These are phyloP conservation scores for Ctenopoma multispine DNA, from an alignment of 2,797 vertebrate species.

Conservation along the genomic window DNA sequence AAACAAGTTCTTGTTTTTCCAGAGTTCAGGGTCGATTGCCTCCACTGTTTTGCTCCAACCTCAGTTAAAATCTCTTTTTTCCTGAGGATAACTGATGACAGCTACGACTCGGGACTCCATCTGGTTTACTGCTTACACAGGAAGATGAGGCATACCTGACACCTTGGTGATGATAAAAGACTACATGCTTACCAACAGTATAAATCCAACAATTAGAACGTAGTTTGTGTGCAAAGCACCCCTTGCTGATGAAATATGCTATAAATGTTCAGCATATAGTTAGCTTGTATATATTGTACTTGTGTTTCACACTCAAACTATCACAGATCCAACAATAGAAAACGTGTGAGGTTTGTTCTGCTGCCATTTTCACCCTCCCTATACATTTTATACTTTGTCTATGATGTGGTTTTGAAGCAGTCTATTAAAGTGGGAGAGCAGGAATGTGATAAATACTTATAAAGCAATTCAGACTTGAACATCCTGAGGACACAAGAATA, in stretches of 20 bases:
- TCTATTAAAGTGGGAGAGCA: conserved; percentile 49
- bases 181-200: background rate
- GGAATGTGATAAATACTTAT: conserved; percentile 58
- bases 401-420: conserved; percentile 55
- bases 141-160: background rate
- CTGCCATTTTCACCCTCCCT: conserved; percentile 27
- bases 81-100: conserved; percentile 26
- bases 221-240: background rate
- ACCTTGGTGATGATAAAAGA: background rate
- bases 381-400: conserved; percentile 39
- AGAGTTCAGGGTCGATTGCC: conserved; percentile 62
- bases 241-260: background rate
- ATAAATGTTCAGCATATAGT: background rate
- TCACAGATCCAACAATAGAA: conserved; percentile 38
- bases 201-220: background rate
- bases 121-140: background rate
- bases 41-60: conserved; percentile 41
- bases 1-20: conserved; percentile 73
- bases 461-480: conserved; percentile 31
- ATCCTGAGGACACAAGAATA: conserved; percentile 34
- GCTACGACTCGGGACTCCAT: background rate
- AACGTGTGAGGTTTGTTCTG: conserved; percentile 40
- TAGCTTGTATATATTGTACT: background rate
- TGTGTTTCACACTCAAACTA: conserved; percentile 33
- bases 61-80: conserved; percentile 23